Evolutionary conservation across 2,797 vertebrate species (phyloP).

Genomic region (Amblyopsis hoosieri): DNA sequence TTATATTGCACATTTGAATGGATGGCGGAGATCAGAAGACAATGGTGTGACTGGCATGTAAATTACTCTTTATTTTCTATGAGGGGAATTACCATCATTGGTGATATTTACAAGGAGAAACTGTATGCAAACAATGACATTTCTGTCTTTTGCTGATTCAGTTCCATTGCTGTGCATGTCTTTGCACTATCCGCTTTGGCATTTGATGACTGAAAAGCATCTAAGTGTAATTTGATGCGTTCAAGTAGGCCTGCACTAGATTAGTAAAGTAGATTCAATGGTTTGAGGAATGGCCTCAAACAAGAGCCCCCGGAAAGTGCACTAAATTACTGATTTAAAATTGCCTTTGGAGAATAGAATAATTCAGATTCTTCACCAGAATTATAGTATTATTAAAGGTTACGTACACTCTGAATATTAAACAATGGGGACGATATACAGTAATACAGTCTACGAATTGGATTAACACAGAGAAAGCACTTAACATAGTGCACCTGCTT

Average conservation of each 20-base stretch:
- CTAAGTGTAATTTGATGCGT: constrained; percentile 58
- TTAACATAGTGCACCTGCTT: constrained; percentile 17
- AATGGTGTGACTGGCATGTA: constrained; percentile 48
- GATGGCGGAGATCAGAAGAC: constrained; percentile 45
- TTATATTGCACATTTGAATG: constrained; percentile 49
- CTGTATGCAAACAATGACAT: constrained; percentile 69
- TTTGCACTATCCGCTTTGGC: constrained; percentile 33
- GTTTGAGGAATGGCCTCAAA: constrained; percentile 46
- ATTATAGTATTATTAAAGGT: constrained; percentile 24
- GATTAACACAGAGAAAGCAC: constrained; percentile 7
- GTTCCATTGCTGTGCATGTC: constrained; percentile 39
- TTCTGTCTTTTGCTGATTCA: constrained; percentile 46
- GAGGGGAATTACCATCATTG: constrained; percentile 48
- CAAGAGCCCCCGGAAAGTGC: constrained; percentile 29
- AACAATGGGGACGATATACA: constrained; percentile 31
- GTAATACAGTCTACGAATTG: constrained; percentile 27
- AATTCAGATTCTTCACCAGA: constrained; percentile 29
- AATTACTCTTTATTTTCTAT: constrained; percentile 37
- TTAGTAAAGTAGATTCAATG: constrained; percentile 40
- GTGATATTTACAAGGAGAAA: constrained; percentile 57
- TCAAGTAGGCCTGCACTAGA: constrained; percentile 41
- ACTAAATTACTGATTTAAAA: constrained; percentile 33
- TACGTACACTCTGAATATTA: constrained; percentile 42
- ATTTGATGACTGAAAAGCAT: constrained; percentile 42
- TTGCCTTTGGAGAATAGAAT: constrained; percentile 40